Percentiles rank a stretch among this genome's conserved stretches.
These are phyloP conservation scores for Watsonalla cultraria DNA, from an alignment of 2,888 invertebrate species.

Conservation along the genomic window DNA sequence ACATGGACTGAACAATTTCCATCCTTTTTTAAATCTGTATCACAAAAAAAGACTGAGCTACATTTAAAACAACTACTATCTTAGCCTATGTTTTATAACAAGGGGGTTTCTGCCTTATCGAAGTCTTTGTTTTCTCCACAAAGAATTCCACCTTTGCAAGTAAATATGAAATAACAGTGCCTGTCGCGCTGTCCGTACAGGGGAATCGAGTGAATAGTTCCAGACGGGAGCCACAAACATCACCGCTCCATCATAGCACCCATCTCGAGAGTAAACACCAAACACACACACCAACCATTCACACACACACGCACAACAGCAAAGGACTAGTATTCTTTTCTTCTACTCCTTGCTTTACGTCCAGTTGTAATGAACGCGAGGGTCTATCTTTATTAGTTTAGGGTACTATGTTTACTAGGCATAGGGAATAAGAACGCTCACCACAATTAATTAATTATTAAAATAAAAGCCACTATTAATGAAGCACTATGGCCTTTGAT, in stretches of 20 bases:
- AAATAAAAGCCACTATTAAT: too few species aligned
- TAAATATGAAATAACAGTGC: neutral
- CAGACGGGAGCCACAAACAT: slow-evolving; percentile 62
- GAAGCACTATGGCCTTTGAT: too few species aligned
- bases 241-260: slow-evolving; percentile 51
- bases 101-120: too few species aligned
- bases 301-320: slow-evolving; percentile 15
- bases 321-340: neutral
- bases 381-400: neutral
- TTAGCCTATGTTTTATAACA: too few species aligned
- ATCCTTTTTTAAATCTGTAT: too few species aligned
- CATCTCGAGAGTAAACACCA: slow-evolving; percentile 68
- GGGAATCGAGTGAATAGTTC: slow-evolving; percentile 53
- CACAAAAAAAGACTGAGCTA: too few species aligned
- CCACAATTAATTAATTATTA: too few species aligned
- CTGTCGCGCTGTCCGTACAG: slow-evolving; percentile 24
- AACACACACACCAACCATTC: slow-evolving; percentile 44
- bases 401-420: neutral
- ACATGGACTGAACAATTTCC: too few species aligned
- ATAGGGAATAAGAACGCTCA: too few species aligned
- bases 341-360: neutral
- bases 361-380: neutral
- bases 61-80: too few species aligned
- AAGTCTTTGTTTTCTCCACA: too few species aligned
- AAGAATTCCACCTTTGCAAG: neutral